Conservation (phyloP, 2,888 invertebrate genomes). For the Oegoconia quadripuncta region DNA sequence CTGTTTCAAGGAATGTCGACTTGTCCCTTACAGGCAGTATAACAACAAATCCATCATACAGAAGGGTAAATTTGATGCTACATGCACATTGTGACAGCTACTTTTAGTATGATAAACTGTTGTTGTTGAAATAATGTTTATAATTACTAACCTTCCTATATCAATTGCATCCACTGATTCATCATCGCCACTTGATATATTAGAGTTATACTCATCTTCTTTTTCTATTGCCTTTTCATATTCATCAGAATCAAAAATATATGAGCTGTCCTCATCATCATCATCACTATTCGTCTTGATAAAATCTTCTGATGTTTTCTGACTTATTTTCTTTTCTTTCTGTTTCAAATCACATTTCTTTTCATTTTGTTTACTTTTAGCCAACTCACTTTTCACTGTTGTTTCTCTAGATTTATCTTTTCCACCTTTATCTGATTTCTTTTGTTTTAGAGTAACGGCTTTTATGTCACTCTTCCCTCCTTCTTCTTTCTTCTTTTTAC, state of each 20-base stretch:
- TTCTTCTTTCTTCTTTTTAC: slow-evolving; percentile 9
- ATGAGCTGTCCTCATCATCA: slow-evolving; percentile 46
- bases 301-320: slow-evolving; percentile 47
- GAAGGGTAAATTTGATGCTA: no score
- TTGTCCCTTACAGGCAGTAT: no score
- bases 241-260: slow-evolving; percentile 62
- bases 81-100: no score
- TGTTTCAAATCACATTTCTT: slow-evolving; percentile 43
- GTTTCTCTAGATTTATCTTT: slow-evolving; percentile 3
- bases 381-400: slow-evolving; percentile 14
- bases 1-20: no score
- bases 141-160: slow-evolving; percentile 28
- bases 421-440: slow-evolving; percentile 18
- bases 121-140: background rate
- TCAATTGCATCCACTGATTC: slow-evolving; percentile 18
- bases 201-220: slow-evolving; percentile 34
- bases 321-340: slow-evolving; percentile 44
- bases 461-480: slow-evolving; percentile 9
- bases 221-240: slow-evolving; percentile 51
- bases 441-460: slow-evolving; percentile 3
- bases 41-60: no score
- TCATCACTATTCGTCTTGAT: slow-evolving; percentile 40
- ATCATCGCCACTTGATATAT: slow-evolving; percentile 5
- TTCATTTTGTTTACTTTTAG: slow-evolving; percentile 37
- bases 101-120: background rate